Base-by-base conservation (phyloP, 2,113 vertebrate genomes). In the Rhagologus leucostigma region DNA sequence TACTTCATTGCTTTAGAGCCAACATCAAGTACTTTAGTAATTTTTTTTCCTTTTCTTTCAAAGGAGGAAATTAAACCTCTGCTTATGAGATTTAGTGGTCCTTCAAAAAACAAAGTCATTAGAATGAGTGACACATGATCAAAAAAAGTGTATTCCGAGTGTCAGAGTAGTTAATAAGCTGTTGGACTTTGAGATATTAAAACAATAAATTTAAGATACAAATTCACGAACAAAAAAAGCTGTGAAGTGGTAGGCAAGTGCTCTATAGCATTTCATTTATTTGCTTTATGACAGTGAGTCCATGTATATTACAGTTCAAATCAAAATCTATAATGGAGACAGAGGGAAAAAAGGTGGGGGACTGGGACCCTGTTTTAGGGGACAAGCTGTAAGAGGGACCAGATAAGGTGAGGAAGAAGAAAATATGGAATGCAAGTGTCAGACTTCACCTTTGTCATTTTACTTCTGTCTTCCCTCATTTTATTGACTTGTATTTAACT, bases 111-210 rank as follows among this genome's bases (percentile, higher is more conserved):
- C 91, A 98, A 96, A 97, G 76, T 96, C 92, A 94, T 97, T 98
- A 96, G 93, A 96, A 97, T 93, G 95, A 96, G 57, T 94, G 91
- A 77, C 93, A 92, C 53, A 94, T 79, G 91, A 94, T 91, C 83
- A 95, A 83, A 96, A 96, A 95, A 93, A 92, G 39, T 63, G 50
- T 93, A 93, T 96, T 96, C 89, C 35, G 68, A 97, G 60, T 95
- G 87, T 89, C 90, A 89, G 89, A 92, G 91, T 88, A 97, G 97
- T 95, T 97, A 98, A 98, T 98, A 97, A 97, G 96, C 83, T 97
- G 95, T 94, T 98, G 96, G 96, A 97, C 89, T 97, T 96, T 94
- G 76, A 97, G 92, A 97, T 98, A 98, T 98, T 98, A 98, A 97
- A 97, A 89, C 95, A 98, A 98, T 98, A 98, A 93, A 97, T 97